Conservation (phyloP, 2,888 invertebrate genomes). For the Ichneumoninae sp. region DNA sequence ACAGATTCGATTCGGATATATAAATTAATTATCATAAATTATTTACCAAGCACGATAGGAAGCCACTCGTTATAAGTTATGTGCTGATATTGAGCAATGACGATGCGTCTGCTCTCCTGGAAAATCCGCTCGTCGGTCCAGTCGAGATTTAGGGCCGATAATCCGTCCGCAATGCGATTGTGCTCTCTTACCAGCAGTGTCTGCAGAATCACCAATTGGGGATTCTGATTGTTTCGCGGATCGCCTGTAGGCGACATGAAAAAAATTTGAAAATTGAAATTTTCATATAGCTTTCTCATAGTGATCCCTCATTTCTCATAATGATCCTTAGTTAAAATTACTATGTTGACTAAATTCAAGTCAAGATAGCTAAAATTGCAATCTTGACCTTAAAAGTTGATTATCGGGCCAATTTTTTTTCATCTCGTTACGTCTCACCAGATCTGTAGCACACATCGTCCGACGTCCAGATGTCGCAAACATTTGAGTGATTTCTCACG, state of each 20-base stretch:
- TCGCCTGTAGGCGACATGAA: constrained; percentile 83
- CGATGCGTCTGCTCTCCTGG: constrained; percentile 86
- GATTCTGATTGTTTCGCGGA: constrained; percentile 86
- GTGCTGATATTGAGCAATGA: constrained; percentile 87
- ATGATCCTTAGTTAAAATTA: background rate
- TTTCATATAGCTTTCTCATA: too few relatives aligned
- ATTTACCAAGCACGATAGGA: constrained; percentile 85
- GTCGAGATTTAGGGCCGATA: constrained; percentile 86
- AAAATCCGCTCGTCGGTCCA: constrained; percentile 87
- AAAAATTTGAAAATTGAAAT: constrained; percentile 45
- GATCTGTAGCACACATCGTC: constrained; percentile 72
- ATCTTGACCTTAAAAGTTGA: background rate
- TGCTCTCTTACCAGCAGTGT: constrained; percentile 86
- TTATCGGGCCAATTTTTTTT: background rate
- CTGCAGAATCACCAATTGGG: constrained; percentile 84
- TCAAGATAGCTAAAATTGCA: background rate
- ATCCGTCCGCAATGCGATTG: constrained; percentile 86
- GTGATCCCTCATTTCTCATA: background rate
- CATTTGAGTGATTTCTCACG: constrained; percentile 81
- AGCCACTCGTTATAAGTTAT: constrained; percentile 88
- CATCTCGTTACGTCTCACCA: constrained; percentile 61
- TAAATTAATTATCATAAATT: background rate
- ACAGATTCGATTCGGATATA: constrained; percentile 27
- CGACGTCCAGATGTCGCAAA: constrained; percentile 70
- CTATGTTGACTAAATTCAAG: background rate